A percentile compares a stretch with the other conserved stretches of the same genome.
Evolutionary conservation across 1,140 invertebrate species (phyloP).

Genomic region (Cydia strobilella): DNA sequence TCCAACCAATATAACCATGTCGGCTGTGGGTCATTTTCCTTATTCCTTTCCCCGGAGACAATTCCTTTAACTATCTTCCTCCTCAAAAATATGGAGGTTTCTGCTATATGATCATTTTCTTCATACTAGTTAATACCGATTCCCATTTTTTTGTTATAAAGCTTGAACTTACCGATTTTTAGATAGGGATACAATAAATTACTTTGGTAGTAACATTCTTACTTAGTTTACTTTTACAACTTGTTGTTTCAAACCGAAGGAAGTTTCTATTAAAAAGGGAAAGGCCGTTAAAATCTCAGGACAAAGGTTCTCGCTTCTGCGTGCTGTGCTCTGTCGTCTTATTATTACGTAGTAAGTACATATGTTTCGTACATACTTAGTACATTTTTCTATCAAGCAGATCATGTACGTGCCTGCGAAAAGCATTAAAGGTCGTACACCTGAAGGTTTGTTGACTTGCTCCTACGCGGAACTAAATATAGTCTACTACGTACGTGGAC

Average conservation of each 20-base stretch:
- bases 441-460: conserved; percentile 55
- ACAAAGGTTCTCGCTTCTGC: conserved; percentile 11
- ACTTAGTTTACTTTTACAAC: background rate
- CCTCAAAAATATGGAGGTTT: too few species aligned
- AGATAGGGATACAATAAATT: background rate
- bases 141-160: too few species aligned
- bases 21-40: too few species aligned
- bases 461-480: conserved; percentile 36
- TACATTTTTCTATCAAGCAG: conserved; percentile 34
- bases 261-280: conserved; percentile 16
- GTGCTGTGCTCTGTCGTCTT: background rate
- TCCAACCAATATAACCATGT: too few species aligned
- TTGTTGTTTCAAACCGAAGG: background rate
- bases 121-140: too few species aligned
- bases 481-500: background rate
- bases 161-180: too few species aligned
- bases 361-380: conserved; percentile 2
- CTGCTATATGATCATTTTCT: too few species aligned
- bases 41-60: too few species aligned
- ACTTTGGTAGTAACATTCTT: background rate
- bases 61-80: too few species aligned
- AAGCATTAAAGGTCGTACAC: conserved; percentile 61
- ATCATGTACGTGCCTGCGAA: conserved; percentile 55
- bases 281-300: background rate
- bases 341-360: background rate